Conservation (phyloP, 2,888 invertebrate species). For the Xestia ashworthii region DNA sequence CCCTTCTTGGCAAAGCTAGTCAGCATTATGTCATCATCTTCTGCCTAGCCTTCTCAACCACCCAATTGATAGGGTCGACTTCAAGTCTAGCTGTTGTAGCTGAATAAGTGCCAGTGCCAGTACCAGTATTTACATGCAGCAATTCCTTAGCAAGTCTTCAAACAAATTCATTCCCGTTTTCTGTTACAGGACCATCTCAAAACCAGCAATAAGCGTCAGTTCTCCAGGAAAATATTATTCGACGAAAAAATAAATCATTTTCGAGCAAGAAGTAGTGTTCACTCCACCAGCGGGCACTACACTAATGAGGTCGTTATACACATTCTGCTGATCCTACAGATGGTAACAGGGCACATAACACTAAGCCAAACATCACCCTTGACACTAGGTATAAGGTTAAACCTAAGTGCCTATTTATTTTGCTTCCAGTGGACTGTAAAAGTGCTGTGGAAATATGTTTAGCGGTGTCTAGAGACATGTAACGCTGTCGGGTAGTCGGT, state of each 20-base stretch:
- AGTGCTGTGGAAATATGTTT: constrained; percentile 15
- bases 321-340: constrained; percentile 2
- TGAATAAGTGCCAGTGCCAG: no score
- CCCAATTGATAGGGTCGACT: not conserved
- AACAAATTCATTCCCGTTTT: not conserved
- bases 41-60: not conserved
- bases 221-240: not conserved
- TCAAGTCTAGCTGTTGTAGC: not conserved
- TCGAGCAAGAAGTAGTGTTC: not conserved
- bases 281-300: not conserved
- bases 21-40: no score
- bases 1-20: not conserved
- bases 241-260: not conserved
- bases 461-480: constrained; percentile 26
- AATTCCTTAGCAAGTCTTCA: not conserved
- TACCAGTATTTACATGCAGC: not conserved
- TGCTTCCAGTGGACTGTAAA: constrained; percentile 8
- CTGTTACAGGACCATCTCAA: not conserved
- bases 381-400: constrained; percentile 4
- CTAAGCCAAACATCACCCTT: constrained; percentile 16
- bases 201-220: not conserved
- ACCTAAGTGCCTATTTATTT: constrained; percentile 32
- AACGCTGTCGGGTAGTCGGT: constrained; percentile 2
- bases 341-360: not conserved
- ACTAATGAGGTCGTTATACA: constrained; percentile 4